These are phyloP conservation scores for Amphipoea lucens DNA, from an alignment of 2,888 invertebrate species.

Conservation along the genomic window DNA sequence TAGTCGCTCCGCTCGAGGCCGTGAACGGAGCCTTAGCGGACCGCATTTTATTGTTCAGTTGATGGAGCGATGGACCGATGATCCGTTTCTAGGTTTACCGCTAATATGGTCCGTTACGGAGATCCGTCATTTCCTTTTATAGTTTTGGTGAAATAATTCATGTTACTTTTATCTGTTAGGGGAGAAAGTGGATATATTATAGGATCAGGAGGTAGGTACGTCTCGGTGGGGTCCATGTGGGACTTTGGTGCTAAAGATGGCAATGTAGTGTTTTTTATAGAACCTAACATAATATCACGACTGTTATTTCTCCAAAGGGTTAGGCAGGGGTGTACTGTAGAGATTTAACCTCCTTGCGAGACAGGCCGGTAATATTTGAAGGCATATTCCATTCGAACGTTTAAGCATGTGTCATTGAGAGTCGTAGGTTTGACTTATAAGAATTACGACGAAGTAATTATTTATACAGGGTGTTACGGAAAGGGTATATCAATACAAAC, in stretches of 20 bases:
- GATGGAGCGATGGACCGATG: slow-evolving; percentile 54
- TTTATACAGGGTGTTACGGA: no score
- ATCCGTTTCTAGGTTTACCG: slow-evolving; percentile 37
- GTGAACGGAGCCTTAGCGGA: slow-evolving; percentile 39
- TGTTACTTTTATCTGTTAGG: background rate
- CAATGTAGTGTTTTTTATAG: rapidly evolving
- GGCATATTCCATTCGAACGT: no score
- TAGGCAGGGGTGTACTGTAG: background rate
- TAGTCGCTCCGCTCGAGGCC: background rate
- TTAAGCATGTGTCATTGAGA: no score
- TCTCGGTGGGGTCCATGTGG: background rate
- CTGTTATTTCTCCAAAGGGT: background rate
- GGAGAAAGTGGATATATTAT: background rate
- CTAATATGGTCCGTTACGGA: slow-evolving; percentile 46
- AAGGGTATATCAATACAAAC: no score
- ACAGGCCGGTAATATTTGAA: no score
- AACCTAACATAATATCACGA: background rate
- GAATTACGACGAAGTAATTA: no score
- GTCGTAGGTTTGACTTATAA: no score
- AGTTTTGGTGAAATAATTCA: slow-evolving; percentile 26
- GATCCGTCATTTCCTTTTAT: slow-evolving; percentile 43
- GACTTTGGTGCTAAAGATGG: background rate
- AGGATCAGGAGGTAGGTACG: background rate
- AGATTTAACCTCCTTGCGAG: no score
- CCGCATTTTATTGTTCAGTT: slow-evolving; percentile 57